Evolutionary conservation across 2,797 vertebrate species (phyloP), one percentile per base, ranked within the genome.

Genomic region (Lepus oiostolus): DNA sequence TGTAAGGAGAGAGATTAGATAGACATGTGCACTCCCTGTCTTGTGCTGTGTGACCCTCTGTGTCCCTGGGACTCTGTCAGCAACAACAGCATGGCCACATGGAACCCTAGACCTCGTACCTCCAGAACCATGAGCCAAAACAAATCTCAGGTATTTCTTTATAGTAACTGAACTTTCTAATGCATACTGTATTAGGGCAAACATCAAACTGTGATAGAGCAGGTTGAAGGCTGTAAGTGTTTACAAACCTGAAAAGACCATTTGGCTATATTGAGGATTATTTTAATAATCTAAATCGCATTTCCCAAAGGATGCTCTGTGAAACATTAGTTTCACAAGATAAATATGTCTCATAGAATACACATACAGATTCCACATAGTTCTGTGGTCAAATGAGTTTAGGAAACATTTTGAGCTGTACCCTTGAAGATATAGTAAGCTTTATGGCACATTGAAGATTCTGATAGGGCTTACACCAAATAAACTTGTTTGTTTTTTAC

Each of bases 401-500:
- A 90, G 90, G 28, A 85, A 95, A 28, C 86, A n/a, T 77, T 85
- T 67, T 85, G 32, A 52, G 38, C 14, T 16, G 89, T 72, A 50
- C 60, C 35, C 32, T 65, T 54, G 11, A 32, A 63, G n/a, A 38
- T 70, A 82, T 1, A 65, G 13, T 58, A 76, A 87, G 50, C 1
- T 65, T 93, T 72, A 14, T 30, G 21, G 50, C 12, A 75, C 88
- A 30, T 17, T 83, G 79, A 88, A 89, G 54, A 35, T 7, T 72
- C 30, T 93, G 70, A 8, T 63, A 68, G 84, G 2, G 0, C 32
- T 63, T 76, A 62, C 1, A 63, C 5, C 13, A 35, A 92, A 77
- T 74, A 58, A 89, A 77, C 22, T 74, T 85, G 11, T 82, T 92
- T 94, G 26, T 90, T 89, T 93, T 87, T 96, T 86, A 77, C 42